A percentile compares a stretch with the other conserved stretches of the same genome.
These are phyloP conservation scores for Platycheirus rosarum DNA, from an alignment of 2,888 invertebrate species.

Conservation along the genomic window DNA sequence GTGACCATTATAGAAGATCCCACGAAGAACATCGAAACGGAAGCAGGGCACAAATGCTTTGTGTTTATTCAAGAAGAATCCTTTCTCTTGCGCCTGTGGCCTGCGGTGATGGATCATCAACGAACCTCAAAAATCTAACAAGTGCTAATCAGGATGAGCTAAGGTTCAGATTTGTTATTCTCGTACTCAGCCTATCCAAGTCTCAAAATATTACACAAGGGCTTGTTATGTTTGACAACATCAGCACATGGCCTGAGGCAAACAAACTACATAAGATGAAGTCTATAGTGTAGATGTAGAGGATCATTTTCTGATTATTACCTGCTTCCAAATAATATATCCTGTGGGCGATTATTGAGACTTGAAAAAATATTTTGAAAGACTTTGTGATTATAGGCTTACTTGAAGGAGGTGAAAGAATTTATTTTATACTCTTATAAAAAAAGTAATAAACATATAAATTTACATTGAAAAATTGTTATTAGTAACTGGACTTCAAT, in stretches of 20 bases:
- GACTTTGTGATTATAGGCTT: constrained; percentile 48
- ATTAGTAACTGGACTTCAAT: too few species aligned
- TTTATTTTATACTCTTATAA: too few species aligned
- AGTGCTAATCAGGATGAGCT: constrained; percentile 69
- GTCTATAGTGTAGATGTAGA: too few species aligned
- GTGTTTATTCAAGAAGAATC: constrained; percentile 41
- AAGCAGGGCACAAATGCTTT: constrained; percentile 60
- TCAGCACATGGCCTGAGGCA: constrained; percentile 31
- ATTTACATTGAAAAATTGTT: too few species aligned
- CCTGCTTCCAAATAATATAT: constrained; percentile 16
- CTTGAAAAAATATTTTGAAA: constrained; percentile 47
- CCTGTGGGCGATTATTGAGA: constrained; percentile 28
- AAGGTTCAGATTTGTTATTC: constrained; percentile 44
- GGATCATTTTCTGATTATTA: too few species aligned
- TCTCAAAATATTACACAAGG: constrained; percentile 71
- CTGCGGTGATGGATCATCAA: constrained; percentile 53
- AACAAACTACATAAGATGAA: constrained; percentile 26
- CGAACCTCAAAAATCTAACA: constrained; percentile 40
- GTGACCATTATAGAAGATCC: constrained; percentile 23
- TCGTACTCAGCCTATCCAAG: constrained; percentile 49
- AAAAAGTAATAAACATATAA: too few species aligned
- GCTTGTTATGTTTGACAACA: constrained; percentile 66
- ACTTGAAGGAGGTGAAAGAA: neutral
- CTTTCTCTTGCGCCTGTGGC: constrained; percentile 57
- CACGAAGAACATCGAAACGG: constrained; percentile 56